phyloP scores from a whole-genome alignment of 2,113 vertebrate species.

The Misgurnus mizolepis region DNA sequence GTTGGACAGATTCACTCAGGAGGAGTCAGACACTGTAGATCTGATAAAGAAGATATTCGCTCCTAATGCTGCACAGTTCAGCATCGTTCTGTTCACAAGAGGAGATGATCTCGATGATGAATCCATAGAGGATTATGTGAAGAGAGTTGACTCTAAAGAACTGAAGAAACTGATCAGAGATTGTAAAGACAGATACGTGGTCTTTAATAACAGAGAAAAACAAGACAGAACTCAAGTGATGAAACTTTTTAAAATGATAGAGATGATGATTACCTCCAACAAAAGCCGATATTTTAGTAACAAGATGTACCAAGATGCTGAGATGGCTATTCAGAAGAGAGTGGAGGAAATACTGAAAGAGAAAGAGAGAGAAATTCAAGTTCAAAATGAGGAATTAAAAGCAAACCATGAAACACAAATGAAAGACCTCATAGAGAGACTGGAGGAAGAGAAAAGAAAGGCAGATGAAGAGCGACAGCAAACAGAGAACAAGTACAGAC shows the following conservation, averaged over 20 bases:
- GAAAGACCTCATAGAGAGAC: no score
- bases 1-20: conserved; percentile 13
- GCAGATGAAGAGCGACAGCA: background rate
- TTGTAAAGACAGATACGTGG: conserved; percentile 10
- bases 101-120: background rate
- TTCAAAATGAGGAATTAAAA: background rate
- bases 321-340: no score
- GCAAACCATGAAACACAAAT: no score
- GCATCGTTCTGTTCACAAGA: conserved; percentile 27
- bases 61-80: background rate
- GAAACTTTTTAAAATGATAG: no score
- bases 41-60: conserved; percentile 33
- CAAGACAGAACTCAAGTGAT: background rate
- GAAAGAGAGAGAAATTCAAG: conserved; percentile 13
- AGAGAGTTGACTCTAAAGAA: background rate
- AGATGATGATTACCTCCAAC: no score
- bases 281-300: no score
- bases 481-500: background rate
- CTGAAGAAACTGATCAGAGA: conserved; percentile 27
- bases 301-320: no score
- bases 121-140: background rate
- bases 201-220: conserved; percentile 31
- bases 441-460: background rate
- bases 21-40: conserved; percentile 3
- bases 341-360: background rate